Percentiles rank a stretch among this genome's conserved stretches.
Conservation (phyloP, 2,113 vertebrate genomes). For the Damaliscus lunatus region DNA sequence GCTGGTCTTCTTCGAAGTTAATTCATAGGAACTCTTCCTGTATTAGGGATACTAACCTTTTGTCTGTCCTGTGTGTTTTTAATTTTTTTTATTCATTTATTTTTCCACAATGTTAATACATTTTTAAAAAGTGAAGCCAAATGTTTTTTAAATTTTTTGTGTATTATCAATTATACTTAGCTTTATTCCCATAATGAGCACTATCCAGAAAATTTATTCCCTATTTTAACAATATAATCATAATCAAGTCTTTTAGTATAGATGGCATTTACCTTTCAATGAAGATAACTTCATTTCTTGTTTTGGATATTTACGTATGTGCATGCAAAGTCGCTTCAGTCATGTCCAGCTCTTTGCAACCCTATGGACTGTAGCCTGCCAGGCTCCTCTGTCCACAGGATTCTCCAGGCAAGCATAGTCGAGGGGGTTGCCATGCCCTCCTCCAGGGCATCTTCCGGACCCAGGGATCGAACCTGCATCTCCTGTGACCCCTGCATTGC, state of each 20-base stretch:
- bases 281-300: background rate
- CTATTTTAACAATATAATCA: background rate
- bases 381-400: background rate
- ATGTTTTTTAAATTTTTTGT: background rate
- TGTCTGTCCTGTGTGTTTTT: background rate
- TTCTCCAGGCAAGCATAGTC: background rate
- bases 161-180: background rate
- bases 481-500: background rate
- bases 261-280: background rate
- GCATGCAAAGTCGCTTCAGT: background rate
- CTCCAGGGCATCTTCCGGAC: background rate
- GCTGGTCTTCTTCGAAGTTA: background rate
- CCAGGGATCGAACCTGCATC: background rate
- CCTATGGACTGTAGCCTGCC: background rate
- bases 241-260: background rate
- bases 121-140: background rate
- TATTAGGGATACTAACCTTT: background rate
- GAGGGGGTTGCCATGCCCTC: background rate
- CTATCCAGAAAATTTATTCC: background rate
- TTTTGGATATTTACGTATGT: background rate
- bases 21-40: background rate
- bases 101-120: background rate
- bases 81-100: background rate
- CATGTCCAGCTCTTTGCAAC: background rate
- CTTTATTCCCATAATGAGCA: background rate